Base-by-base conservation (phyloP, 2,888 invertebrate genomes). In the Cosmorhoe ocellata region DNA sequence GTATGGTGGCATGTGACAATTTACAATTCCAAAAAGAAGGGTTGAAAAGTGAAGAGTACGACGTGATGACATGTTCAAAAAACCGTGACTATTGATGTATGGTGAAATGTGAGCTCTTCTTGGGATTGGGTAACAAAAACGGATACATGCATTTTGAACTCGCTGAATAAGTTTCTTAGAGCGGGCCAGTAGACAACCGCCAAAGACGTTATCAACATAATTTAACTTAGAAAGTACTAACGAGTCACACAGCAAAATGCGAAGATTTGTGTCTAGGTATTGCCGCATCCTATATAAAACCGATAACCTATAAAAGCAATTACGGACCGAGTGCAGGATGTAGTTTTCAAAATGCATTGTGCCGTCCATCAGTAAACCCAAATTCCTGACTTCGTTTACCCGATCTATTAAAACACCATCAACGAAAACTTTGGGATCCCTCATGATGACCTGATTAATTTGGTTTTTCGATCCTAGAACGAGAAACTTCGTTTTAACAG, bases 111-210 rank as follows among this genome's bases (percentile, higher is more conserved):
- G 44, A 2, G 40, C 7, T 10, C 40, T 4, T 1, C 3, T 18
- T 30, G 34, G 39, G 30, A 46, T 24, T 0, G 32, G 30, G 22
- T 45, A 59, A 33, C 57, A 57, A 26, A 40, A 59, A 0, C 54
- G 33, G 1, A 50, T 41, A 22, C n/a, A n/a, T n/a, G n/a, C n/a
- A n/a, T n/a, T n/a, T n/a, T n/a, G n/a, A n/a, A n/a, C n/a, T n/a
- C n/a, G 32, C 14, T 55, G 51, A 3, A 55, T 40, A 1, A 48
- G 18, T 13, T 24, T 24, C 3, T 31, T 4, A 1, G 51, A 24
- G 3, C 42, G 18, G 0, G 28, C 7, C 24, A 49, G 13, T 13
- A 52, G 13, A 14, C 56, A 40, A 2, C 44, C 40, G 0, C 56
- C 50, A 33, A 30, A 43, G 0, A 57, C 56, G 4, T 22, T 36